Conservation (phyloP, 2,888 invertebrate species). For the Amiota minor region DNA sequence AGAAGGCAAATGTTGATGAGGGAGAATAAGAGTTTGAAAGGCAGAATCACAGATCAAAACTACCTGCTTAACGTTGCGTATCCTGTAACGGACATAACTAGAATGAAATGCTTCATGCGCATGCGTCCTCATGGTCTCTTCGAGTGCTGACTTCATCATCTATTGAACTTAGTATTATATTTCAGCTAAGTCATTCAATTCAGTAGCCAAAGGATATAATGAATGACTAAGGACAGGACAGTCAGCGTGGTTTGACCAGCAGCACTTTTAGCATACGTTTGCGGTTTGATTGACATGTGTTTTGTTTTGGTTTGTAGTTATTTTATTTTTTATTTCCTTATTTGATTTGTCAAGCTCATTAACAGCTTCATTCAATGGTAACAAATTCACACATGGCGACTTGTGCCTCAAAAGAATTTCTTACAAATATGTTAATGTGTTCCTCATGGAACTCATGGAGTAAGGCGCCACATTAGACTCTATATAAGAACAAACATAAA, state of each 20-base stretch:
- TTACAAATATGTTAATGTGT: not conserved
- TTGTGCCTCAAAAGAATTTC: conserved; percentile 18
- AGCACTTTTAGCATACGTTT: conserved; percentile 61
- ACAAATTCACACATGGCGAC: not conserved
- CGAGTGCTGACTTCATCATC: not conserved
- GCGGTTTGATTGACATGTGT: conserved; percentile 58
- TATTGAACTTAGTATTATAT: not conserved
- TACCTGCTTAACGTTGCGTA: conserved; percentile 47
- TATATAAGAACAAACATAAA: conserved; percentile 48
- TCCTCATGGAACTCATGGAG: not conserved
- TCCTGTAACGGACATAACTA: conserved; percentile 27
- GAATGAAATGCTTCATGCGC: conserved; percentile 36
- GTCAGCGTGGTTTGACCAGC: conserved; percentile 15
- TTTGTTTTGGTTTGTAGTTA: not conserved
- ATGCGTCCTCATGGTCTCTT: conserved; percentile 19
- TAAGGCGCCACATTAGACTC: not conserved
- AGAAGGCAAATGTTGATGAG: conserved; percentile 16
- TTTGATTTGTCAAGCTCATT: conserved; percentile 10
- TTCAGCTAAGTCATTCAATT: conserved; percentile 20
- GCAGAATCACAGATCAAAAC: conserved; percentile 29
- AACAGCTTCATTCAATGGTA: conserved; percentile 11
- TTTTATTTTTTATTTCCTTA: conserved; percentile 32
- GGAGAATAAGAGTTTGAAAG: not conserved
- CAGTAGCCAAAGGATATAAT: conserved; percentile 42
- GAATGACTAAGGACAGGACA: conserved; percentile 36